Base-by-base conservation (phyloP, 2,888 invertebrate genomes). In the Melipona beecheii region DNA sequence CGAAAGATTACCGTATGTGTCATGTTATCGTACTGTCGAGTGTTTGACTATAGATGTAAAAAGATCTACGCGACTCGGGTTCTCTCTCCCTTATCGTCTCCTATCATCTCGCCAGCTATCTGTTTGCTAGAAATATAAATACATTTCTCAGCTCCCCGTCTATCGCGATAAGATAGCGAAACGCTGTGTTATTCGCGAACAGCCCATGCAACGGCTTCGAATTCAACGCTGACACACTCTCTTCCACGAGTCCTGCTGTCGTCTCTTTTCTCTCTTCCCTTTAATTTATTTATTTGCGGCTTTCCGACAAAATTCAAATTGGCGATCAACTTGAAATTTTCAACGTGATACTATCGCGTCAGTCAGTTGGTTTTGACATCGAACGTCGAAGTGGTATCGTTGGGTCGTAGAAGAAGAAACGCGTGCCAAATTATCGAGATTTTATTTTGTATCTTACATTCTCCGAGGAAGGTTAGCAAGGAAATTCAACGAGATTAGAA, bases 51-150 rank as follows among this genome's bases (percentile, higher is more conserved):
- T 66, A 73, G 71, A 65, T 76, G 78, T 85, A 82, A 88, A 88
- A 85, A 65, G 77, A 85, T 66, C 56, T 76, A 36, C 76, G 62
- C 36, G 81, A 60, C 78, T 83, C 81, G 54, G 75, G 72, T 82
- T 87, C 75, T 83, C 76, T 71, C 74, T 54, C 5, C 60, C 60
- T 85, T 87, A 88, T 88, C 27, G 27, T 27, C 88, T 65, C 27
- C 73, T 75, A 82, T 90, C 90, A 90, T 91, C 89, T 89, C 66
- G 15, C 69, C 78, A 70, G 78, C 88, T 90, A 89, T 92, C 89
- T 91, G 90, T 91, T 91, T 92, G 87, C 89, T 78, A 79, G 71
- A 76, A 85, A 83, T 82, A 87, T 91, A 89, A 91, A 91, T 90
- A 89, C 87, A 87, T 66, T 85, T 82, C 85, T 81, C 64, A 78